Evolutionary conservation across 2,888 invertebrate species (phyloP), one percentile per base, ranked within the genome.

Genomic region (Coremacera marginata): DNA sequence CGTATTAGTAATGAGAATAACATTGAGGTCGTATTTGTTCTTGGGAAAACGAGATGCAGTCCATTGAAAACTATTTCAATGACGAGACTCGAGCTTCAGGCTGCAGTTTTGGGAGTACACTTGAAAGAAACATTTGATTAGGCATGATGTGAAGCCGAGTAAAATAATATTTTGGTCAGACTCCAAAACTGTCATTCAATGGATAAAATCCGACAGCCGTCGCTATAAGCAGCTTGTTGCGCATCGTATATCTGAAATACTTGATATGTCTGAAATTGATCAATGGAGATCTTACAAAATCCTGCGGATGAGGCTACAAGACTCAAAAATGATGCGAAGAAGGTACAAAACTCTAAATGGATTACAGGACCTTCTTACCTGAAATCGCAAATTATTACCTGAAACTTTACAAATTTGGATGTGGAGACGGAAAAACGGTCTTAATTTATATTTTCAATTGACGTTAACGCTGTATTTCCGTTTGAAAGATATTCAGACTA

Each of bases 141-240:
- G 31, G 0, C 72, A 77, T 27, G 11, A 72, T 1, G 27, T 68
- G 3, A 68, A 62, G n/a, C 14, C 72, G 2, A 11, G 37, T 11
- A 16, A 16, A 57, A 71, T 49, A 14, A 8, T 78, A 51, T 49
- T 78, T 25, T 75, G 75, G 78, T 60, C 75, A 9, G 78, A 75
- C 37, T 78, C 75, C 8, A 71, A 34, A 60, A 75, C 75, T 2
- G 78, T 77, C 22, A 51, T 74, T 5, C 5, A n/a, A 0, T 73
- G 73, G 77, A 14, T 73, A 14, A 25, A 16, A 11, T 34, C 74
- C 0, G 72, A 68, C 34, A 75, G 52, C 14, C 44, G 52, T 14
- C 70, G 65, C 55, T 71, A 71, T 34, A 75, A 78, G 27, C 74
- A 49, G 4, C 71, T 70, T 55, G 71, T 71, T 1, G 65, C 60